Evolutionary conservation across 1,140 invertebrate species (phyloP).

Genomic region (Ruditapes philippinarum): DNA sequence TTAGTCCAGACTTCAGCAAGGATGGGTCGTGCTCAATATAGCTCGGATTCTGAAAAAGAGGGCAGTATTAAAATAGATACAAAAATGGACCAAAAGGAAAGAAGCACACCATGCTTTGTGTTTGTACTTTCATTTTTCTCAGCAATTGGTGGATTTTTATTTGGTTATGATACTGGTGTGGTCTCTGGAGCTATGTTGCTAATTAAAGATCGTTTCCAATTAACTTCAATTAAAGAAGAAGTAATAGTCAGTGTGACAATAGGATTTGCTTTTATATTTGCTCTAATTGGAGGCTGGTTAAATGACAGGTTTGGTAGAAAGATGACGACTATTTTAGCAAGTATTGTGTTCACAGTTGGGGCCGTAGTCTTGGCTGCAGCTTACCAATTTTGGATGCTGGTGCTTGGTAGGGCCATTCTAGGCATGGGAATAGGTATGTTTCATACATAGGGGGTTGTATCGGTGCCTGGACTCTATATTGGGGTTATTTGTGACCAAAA

Average conservation of each 20-base stretch:
- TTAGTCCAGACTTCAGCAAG: slow-evolving; percentile 17
- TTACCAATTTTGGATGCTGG: slow-evolving; percentile 86
- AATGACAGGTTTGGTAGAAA: slow-evolving; percentile 88
- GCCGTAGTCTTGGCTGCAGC: slow-evolving; percentile 88
- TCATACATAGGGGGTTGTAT: no score
- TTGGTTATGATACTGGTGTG: slow-evolving; percentile 90
- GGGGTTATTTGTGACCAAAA: no score
- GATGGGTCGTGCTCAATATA: slow-evolving; percentile 28
- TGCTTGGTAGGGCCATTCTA: slow-evolving; percentile 88
- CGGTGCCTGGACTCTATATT: no score
- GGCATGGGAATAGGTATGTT: slow-evolving; percentile 90
- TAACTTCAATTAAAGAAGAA: slow-evolving; percentile 87
- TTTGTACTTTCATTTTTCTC: slow-evolving; percentile 88
- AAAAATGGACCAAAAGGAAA: slow-evolving; percentile 12
- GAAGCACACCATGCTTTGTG: slow-evolving; percentile 79
- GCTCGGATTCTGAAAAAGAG: background rate
- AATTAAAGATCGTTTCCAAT: slow-evolving; percentile 85
- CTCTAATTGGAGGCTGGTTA: slow-evolving; percentile 85
- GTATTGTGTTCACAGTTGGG: slow-evolving; percentile 88
- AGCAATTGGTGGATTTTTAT: slow-evolving; percentile 89
- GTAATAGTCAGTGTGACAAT: slow-evolving; percentile 87
- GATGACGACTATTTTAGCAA: slow-evolving; percentile 88
- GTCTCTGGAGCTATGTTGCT: slow-evolving; percentile 90
- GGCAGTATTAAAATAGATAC: background rate
- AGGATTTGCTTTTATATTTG: slow-evolving; percentile 73